Percentiles rank a stretch among this genome's conserved stretches.
phyloP scores from a whole-genome alignment of 2,888 invertebrate genomes.

The Glyphotaelius pellucidus region DNA sequence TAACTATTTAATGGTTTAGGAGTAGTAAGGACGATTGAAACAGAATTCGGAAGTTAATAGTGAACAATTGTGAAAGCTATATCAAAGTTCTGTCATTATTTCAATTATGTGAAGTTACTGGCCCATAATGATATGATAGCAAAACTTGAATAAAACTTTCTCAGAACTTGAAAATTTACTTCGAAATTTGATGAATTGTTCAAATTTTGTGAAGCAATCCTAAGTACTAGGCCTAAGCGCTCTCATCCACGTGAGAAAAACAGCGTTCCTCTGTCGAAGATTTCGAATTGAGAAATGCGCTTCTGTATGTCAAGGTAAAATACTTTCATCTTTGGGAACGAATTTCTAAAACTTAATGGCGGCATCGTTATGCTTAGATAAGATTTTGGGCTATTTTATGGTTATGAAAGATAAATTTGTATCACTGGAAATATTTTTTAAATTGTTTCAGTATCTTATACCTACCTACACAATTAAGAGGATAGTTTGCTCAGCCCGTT shows the following conservation, averaged over 20 bases:
- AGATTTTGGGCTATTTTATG: neutral
- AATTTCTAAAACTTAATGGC: constrained; percentile 15
- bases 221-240: neutral
- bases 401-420: neutral
- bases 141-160: too few relatives aligned
- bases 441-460: neutral
- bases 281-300: neutral
- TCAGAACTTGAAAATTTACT: too few relatives aligned
- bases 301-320: constrained; percentile 39
- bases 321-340: constrained; percentile 11
- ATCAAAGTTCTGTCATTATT: too few relatives aligned
- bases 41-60: too few relatives aligned
- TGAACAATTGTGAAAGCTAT: too few relatives aligned
- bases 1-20: neutral
- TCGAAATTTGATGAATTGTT: too few relatives aligned
- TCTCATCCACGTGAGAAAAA: neutral
- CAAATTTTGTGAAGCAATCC: too few relatives aligned
- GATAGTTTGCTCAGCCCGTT: too few relatives aligned
- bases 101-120: too few relatives aligned
- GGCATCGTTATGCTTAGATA: neutral
- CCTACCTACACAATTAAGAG: too few relatives aligned
- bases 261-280: neutral
- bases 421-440: neutral
- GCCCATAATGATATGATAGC: too few relatives aligned
- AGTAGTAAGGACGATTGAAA: neutral